Base-by-base conservation (phyloP, 2,113 vertebrate genomes). In the Myodes glareolus region DNA sequence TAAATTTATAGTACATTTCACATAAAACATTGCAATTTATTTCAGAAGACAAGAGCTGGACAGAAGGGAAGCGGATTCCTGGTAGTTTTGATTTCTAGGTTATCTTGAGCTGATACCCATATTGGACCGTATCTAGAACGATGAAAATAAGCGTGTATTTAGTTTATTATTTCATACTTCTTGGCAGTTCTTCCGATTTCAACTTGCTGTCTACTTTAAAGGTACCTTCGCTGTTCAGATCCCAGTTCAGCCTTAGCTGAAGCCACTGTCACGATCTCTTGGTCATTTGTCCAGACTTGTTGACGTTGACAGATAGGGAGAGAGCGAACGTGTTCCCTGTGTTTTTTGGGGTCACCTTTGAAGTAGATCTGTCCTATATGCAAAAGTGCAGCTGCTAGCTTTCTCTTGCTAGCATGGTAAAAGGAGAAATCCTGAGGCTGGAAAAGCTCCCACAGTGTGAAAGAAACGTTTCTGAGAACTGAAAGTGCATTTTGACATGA, bases 1-100 rank as follows among this genome's bases (percentile, higher is more conserved):
- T 94, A 98, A 98, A 99, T 99, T 97, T 98, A 91, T 98, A 92
- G 84, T 98, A 97, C 91, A 96, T 98, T 98, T 97, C 92, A 97
- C 95, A 93, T 97, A 97, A 98, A 98, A 97, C 98, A 98, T 95
- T 95, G 96, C 96, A 91, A 98, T 98, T 98, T 97, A 95, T 98
- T 98, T 94, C 97, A 98, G 97, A 84, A 72, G 21, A 84, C 77
- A 96, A 63, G 81, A 91, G 90, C 52, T 96, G 47, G 0, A 13
- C 63, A 19, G 90, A 86, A 96, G 81, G 90, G 39, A 86, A 81
- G 47, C 63, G 72, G 42, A 82, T 77, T 91, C 65, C 92, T 92
- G 36, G 92, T 63, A 92, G 78, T 92, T 96, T 95, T 93, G 63
- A 88, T 96, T 68, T 95, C 81, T 80, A 96, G 55, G 94, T 94